These are phyloP conservation scores for Monoplex corrugatus DNA, from an alignment of 2,888 invertebrate genomes.

Conservation along the genomic window DNA sequence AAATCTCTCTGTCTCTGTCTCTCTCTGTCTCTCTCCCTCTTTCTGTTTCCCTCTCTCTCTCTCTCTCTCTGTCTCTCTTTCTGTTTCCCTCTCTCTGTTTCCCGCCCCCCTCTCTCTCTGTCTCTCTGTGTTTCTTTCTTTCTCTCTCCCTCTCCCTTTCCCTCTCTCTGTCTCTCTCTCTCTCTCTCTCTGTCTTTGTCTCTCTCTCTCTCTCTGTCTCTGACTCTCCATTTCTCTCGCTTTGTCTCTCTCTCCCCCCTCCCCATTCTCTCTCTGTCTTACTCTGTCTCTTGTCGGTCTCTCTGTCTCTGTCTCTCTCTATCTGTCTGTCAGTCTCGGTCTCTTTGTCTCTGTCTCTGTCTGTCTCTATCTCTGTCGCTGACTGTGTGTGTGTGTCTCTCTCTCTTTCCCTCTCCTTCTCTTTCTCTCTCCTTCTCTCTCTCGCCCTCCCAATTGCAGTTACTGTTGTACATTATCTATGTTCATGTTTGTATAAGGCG, in stretches of 20 bases:
- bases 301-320: too few species aligned
- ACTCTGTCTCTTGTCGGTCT: not conserved
- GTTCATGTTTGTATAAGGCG: too few species aligned
- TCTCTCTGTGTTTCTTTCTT: not conserved
- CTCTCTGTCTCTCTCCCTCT: not conserved
- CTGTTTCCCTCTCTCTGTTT: not conserved
- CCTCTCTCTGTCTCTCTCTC: not conserved
- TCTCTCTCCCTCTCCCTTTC: not conserved
- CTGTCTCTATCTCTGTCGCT: too few species aligned
- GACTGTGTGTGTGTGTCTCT: too few species aligned
- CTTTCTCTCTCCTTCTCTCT: too few species aligned
- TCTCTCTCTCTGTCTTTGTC: slow-evolving; percentile 7
- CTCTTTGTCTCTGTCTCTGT: too few species aligned
- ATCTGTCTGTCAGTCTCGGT: too few species aligned
- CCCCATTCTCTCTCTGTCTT: not conserved
- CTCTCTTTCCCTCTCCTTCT: too few species aligned
- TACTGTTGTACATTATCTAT: too few species aligned
- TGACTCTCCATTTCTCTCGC: not conserved
- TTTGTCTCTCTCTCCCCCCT: not conserved
- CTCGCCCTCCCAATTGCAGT: too few species aligned
- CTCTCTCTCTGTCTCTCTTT: not conserved
- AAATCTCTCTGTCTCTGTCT: not conserved
- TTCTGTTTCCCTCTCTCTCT: not conserved
- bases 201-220: not conserved
- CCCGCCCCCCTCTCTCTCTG: not conserved